Evolutionary conservation across 2,113 vertebrate genomes (phyloP), one percentile per base, ranked within the genome.

Genomic region (Daboia siamensis): DNA sequence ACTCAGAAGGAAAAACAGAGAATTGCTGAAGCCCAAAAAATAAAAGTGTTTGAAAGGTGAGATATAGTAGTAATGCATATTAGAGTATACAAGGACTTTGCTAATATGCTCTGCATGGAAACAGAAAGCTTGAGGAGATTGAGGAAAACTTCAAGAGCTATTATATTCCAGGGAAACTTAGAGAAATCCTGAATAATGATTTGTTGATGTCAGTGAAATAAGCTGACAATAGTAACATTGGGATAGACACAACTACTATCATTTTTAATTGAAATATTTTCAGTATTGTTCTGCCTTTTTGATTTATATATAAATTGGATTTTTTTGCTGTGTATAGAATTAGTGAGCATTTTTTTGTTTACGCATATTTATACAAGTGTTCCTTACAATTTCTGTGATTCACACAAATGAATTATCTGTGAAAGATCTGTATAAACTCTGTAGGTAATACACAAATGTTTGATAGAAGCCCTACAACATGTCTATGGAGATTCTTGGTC

Each of bases 11-110:
- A 90, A 94, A 94, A 96, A 69, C 93, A 0, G 0, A 89, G 59
- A 95, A 94, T 90, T 94, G 92, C 95, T 94, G 92, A 95, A 96
- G 93, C 87, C 48, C 1, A 7, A 91, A 92, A 96, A 96, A 91
- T 46, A 91, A 92, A 96, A 91, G 55, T 54, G 11, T 90, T 88
- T 64, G 94, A 61, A 91, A 92, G 90, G 89, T 94, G 80, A 59
- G 23, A 87, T 92, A 89, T 93, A 86, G 90, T 10, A 93, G 87
- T 48, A 91, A 91, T 89, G 85, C 64, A 74, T 91, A 80, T 95
- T 56, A 95, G 94, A 93, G 88, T 95, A 93, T 94, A 0, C 4
- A 88, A 88, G 0, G 0, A 20, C 94, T 95, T 51, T 93, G 92
- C 91, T 92, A 90, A 86, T 88, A 88, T 92, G 59, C 91, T 93